Evolutionary conservation across 2,113 vertebrate species (phyloP).

Genomic region (Ginglymostoma cirratum): DNA sequence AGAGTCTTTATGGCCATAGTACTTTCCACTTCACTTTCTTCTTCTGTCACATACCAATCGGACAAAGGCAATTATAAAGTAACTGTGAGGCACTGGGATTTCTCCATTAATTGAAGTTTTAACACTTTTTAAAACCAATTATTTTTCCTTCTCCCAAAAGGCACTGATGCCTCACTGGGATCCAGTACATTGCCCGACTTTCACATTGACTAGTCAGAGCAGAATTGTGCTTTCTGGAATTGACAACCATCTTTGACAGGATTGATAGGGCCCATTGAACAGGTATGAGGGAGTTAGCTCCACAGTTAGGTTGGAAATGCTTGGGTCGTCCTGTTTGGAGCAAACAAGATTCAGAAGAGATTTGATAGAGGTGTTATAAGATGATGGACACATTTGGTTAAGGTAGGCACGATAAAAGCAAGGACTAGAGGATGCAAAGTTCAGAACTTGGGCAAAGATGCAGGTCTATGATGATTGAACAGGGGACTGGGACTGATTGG

Average conservation of each 20-base stretch:
- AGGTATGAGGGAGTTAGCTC: neutral
- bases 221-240: neutral
- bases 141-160: neutral
- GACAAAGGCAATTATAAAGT: neutral
- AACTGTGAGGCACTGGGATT: neutral
- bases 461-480: neutral
- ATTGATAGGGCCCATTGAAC: no score
- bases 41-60: neutral
- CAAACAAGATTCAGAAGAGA: no score
- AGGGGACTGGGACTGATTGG: neutral
- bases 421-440: no score
- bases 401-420: neutral
- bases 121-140: neutral
- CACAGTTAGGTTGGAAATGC: neutral
- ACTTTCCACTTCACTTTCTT: neutral
- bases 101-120: neutral
- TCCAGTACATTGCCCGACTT: neutral
- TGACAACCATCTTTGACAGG: no score
- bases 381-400: no score
- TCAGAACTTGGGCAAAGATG: neutral
- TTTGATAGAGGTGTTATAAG: no score
- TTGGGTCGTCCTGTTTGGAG: no score
- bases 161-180: neutral
- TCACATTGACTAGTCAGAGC: neutral
- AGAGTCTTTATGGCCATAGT: neutral